Evolutionary conservation across 2,113 vertebrate species (phyloP).

Genomic region (Macquaria australasica): DNA sequence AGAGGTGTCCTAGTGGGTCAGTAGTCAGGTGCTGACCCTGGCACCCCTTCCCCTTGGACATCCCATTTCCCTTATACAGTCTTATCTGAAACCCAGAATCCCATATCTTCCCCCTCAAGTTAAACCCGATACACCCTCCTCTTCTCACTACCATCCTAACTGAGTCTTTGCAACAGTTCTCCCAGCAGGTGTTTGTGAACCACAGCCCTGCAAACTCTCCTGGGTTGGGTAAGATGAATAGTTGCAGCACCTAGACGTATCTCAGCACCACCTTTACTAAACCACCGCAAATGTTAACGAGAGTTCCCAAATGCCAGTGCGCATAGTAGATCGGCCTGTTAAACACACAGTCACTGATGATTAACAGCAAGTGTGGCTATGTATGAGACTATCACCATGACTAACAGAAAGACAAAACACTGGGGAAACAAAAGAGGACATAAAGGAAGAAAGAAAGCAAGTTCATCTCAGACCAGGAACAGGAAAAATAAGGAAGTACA

Average conservation of each 20-base stretch:
- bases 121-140: not conserved
- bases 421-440: not conserved
- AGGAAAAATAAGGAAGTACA: not conserved
- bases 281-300: conserved; percentile 82
- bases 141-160: not conserved
- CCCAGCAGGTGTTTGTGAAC: conserved; percentile 50
- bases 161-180: conserved; percentile 29
- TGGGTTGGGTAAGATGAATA: conserved; percentile 61
- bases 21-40: not conserved
- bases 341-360: conserved; percentile 72
- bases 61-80: not conserved
- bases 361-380: conserved; percentile 47
- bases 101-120: not conserved
- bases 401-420: not conserved
- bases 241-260: conserved; percentile 39
- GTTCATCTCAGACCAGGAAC: not conserved
- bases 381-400: not conserved
- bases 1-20: not conserved
- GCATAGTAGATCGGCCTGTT: conserved; percentile 67
- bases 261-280: conserved; percentile 73
- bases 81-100: not conserved
- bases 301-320: conserved; percentile 78
- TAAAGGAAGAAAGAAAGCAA: not conserved
- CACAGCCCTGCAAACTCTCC: conserved; percentile 37
- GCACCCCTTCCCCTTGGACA: not conserved